Conservation (phyloP, 2,113 vertebrate species). For the Chloropsis hardwickii region DNA sequence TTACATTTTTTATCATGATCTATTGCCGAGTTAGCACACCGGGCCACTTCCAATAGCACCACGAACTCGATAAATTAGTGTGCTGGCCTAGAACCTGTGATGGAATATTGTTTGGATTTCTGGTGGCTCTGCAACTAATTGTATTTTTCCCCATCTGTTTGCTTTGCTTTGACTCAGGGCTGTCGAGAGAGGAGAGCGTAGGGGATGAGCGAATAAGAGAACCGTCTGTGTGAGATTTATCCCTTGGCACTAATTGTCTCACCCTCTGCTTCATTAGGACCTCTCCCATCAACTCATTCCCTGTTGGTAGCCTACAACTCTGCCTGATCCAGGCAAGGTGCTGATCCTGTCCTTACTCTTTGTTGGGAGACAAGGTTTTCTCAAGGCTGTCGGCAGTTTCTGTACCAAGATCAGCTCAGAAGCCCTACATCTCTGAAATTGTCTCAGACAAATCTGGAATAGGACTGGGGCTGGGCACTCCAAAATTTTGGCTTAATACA, state of each 20-base stretch:
- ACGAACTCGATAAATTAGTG: background rate
- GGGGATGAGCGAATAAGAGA: background rate
- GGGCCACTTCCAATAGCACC: background rate
- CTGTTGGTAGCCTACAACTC: background rate
- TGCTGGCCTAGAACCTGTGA: conserved; percentile 31
- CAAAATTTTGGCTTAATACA: background rate
- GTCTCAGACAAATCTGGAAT: background rate
- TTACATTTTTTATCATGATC: conserved; percentile 65
- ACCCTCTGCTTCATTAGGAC: background rate
- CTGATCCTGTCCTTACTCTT: background rate
- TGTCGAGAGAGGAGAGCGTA: background rate
- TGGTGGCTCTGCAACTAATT: conserved; percentile 47
- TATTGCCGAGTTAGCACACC: conserved; percentile 39
- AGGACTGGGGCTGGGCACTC: background rate
- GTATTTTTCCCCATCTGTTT: conserved; percentile 40
- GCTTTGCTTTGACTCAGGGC: conserved; percentile 26
- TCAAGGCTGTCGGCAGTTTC: background rate
- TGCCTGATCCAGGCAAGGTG: background rate
- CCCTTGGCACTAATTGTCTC: background rate
- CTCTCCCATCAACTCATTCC: background rate
- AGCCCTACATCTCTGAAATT: background rate
- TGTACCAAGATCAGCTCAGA: background rate
- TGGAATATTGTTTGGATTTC: conserved; percentile 57
- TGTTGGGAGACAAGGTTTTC: background rate
- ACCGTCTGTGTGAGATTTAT: background rate